These are phyloP conservation scores for Phyllopteryx taeniolatus DNA, from an alignment of 2,113 vertebrate species.

Conservation along the genomic window DNA sequence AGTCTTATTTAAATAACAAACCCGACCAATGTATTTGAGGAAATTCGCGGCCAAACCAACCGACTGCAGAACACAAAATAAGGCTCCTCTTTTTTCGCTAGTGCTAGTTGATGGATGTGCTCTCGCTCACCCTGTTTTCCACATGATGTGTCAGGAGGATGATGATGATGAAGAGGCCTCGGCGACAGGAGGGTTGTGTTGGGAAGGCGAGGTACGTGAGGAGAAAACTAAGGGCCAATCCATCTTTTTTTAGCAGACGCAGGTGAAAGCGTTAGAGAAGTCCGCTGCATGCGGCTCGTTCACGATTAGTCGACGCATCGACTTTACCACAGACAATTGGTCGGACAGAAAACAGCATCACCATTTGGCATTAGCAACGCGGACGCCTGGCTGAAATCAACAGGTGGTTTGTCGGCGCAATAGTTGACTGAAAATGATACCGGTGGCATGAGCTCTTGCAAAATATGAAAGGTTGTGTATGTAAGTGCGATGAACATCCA, in stretches of 20 bases:
- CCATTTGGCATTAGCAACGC: too few species aligned
- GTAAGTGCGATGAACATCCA: too few species aligned
- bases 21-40: background rate
- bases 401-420: background rate
- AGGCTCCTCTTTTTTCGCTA: conserved; percentile 11
- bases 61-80: background rate
- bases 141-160: background rate
- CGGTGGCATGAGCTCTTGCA: too few species aligned
- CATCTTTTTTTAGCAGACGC: background rate
- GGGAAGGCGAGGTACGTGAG: conserved; percentile 3
- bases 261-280: background rate
- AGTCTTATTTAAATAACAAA: background rate
- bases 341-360: too few species aligned
- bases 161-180: conserved; percentile 8
- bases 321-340: too few species aligned
- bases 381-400: too few species aligned
- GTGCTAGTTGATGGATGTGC: background rate
- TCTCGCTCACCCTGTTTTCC: conserved; percentile 21
- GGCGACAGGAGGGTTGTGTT: conserved; percentile 19
- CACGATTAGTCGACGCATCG: too few species aligned
- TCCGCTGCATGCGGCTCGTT: too few species aligned
- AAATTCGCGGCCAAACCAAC: background rate
- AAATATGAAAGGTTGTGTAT: too few species aligned
- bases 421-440: background rate
- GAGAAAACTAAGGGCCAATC: conserved; percentile 14